A percentile compares a stretch with the other conserved stretches of the same genome.
These are phyloP conservation scores for Archips crataeganus DNA, from an alignment of 2,888 invertebrate species.

Conservation along the genomic window DNA sequence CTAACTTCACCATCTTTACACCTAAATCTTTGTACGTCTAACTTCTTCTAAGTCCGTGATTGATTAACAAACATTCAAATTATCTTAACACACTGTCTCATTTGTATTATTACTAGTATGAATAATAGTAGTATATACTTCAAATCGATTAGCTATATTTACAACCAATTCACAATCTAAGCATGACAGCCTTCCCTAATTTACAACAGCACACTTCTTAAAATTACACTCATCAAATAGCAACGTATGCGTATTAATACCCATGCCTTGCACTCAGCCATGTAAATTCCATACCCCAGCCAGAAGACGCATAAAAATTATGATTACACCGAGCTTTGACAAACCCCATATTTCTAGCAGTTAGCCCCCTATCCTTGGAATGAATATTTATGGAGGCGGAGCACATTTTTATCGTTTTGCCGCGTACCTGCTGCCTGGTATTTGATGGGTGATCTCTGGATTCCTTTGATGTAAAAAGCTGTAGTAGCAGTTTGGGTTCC, in stretches of 20 bases:
- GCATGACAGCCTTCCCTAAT: no score
- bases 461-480: conserved; percentile 61
- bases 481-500: conserved; percentile 14
- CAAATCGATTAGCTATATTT: no score
- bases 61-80: no score
- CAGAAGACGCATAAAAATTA: conserved; percentile 68
- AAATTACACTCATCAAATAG: conserved; percentile 17
- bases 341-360: conserved; percentile 73
- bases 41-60: no score
- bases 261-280: conserved; percentile 11
- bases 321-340: conserved; percentile 75
- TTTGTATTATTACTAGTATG: no score
- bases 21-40: no score
- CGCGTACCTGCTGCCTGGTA: conserved; percentile 65
- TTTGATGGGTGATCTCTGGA: conserved; percentile 57
- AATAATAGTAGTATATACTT: no score
- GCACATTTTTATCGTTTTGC: conserved; percentile 74
- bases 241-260: conserved; percentile 48
- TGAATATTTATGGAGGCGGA: conserved; percentile 78
- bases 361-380: conserved; percentile 60
- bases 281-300: conserved; percentile 7
- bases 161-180: no score
- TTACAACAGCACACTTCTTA: no score
- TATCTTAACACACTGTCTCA: no score
- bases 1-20: no score